Base-by-base conservation (phyloP, 2,113 vertebrate genomes). In the Sinosuthora webbiana region DNA sequence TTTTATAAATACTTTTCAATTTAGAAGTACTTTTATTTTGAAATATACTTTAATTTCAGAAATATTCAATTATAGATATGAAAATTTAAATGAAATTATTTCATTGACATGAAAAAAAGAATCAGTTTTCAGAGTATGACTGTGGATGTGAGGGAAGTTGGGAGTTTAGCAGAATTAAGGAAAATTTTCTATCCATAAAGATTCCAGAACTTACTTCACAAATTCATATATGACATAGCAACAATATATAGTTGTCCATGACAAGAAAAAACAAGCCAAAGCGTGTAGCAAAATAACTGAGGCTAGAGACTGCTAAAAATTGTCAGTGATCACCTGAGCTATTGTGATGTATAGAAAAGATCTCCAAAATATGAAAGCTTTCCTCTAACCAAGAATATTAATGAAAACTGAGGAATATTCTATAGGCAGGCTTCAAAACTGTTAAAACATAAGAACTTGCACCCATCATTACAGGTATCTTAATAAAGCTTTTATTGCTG, bases 121-220 rank as follows among this genome's bases (percentile, higher is more conserved):
- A 25, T 21, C 0, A 10, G 2, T 76, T 68, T 85, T 68, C 15
- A 50, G 25, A 0, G 0, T 64, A 31, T 50, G 23, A 31, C 7
- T 35, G 2, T 35, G 18, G 15, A 22, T 44, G 28, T 30, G 30
- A 76, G 2, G 8, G 10, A 50, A 39, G 10, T 2, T 0, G 25
- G 17, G 3, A 10, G 22, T 71, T 68, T 64, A 57, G 10, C 23
- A 89, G 30, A 93, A 73, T 57, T 93, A 68, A 69, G 21, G 24
- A 71, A 87, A 89, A 35, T 1, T 35, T 68, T 78, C 21, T 78
- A 47, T 44, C 7, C 18, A 23, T 17, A 78, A 70, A 60, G 0
- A 42, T 24, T 21, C 33, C 22, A 47, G 74, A 68, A 45, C 16
- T 57, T 85, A 39, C 11, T 74, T 85, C 17, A 44, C 20, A 75